phyloP scores from a whole-genome alignment of 2,888 invertebrate species.

The Mythimna loreyi region DNA sequence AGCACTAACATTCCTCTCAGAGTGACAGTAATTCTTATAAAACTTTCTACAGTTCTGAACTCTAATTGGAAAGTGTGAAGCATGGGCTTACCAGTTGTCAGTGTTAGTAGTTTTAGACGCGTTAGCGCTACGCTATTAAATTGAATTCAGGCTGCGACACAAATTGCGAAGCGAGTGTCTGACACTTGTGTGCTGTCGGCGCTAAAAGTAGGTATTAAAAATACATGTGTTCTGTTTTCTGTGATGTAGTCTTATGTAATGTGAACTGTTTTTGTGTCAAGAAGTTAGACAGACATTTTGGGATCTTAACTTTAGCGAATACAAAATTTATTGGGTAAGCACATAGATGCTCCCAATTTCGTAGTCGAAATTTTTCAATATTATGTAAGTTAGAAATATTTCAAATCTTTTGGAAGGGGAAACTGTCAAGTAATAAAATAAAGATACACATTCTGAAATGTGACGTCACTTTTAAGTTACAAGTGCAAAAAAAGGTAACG shows the following conservation, averaged over 20 bases:
- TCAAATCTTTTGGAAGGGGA: too few species aligned
- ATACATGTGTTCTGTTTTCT: slow-evolving; percentile 8
- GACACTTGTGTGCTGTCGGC: slow-evolving; percentile 16
- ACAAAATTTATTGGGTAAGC: background rate
- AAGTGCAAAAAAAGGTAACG: too few species aligned
- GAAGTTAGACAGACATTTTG: background rate
- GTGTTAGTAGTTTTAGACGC: slow-evolving; percentile 54
- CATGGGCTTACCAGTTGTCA: slow-evolving; percentile 44
- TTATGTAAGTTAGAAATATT: too few species aligned
- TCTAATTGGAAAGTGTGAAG: slow-evolving; percentile 60
- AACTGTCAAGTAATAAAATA: too few species aligned
- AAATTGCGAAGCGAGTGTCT: slow-evolving; percentile 49
- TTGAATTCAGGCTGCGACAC: slow-evolving; percentile 54
- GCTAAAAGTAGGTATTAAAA: slow-evolving; percentile 26
- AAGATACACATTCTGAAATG: too few species aligned
- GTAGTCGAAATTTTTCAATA: too few species aligned
- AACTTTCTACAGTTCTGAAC: slow-evolving; percentile 51
- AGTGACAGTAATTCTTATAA: slow-evolving; percentile 56
- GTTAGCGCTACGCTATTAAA: slow-evolving; percentile 51
- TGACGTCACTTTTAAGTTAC: too few species aligned
- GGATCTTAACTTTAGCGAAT: background rate
- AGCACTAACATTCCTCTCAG: slow-evolving; percentile 36
- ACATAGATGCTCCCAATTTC: background rate
- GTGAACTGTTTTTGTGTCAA: background rate
- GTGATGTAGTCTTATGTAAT: background rate